Evolutionary conservation across 2,888 invertebrate genomes (phyloP).

Genomic region (Adelphocoris suturalis): DNA sequence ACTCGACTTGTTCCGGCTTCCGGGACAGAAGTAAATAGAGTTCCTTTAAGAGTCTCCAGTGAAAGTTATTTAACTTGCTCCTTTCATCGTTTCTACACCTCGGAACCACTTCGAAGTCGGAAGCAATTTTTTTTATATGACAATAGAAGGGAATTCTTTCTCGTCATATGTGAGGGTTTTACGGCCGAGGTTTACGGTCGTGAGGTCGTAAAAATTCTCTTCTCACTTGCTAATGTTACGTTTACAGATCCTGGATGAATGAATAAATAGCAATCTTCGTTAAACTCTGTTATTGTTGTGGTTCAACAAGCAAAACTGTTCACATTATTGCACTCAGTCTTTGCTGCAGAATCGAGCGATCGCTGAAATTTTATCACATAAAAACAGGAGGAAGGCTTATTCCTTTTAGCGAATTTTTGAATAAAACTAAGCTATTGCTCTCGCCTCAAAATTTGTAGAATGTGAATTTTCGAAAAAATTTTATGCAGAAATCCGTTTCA

Average conservation of each 20-base stretch:
- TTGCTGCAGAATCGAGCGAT: too few relatives aligned
- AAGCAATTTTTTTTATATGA: neutral
- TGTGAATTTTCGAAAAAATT: too few relatives aligned
- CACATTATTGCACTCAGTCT: too few relatives aligned
- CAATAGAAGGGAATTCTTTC: slow-evolving; percentile 8
- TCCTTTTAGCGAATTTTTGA: too few relatives aligned
- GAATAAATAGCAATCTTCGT: neutral
- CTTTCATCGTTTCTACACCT: neutral
- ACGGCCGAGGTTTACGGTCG: neutral
- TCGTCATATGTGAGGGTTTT: neutral
- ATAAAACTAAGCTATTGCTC: too few relatives aligned
- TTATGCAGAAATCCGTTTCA: too few relatives aligned
- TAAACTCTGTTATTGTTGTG: too few relatives aligned
- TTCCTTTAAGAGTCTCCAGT: neutral
- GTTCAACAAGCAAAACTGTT: too few relatives aligned
- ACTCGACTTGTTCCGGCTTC: neutral
- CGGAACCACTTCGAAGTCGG: neutral
- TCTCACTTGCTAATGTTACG: too few relatives aligned
- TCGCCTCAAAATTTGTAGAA: too few relatives aligned
- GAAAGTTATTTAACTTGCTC: neutral
- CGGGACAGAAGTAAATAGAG: neutral
- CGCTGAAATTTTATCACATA: too few relatives aligned
- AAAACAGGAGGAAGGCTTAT: too few relatives aligned
- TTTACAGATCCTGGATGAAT: neutral
- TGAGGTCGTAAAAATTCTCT: neutral